Base-by-base conservation (phyloP, 2,888 invertebrate genomes). In the Erebia palarica region DNA sequence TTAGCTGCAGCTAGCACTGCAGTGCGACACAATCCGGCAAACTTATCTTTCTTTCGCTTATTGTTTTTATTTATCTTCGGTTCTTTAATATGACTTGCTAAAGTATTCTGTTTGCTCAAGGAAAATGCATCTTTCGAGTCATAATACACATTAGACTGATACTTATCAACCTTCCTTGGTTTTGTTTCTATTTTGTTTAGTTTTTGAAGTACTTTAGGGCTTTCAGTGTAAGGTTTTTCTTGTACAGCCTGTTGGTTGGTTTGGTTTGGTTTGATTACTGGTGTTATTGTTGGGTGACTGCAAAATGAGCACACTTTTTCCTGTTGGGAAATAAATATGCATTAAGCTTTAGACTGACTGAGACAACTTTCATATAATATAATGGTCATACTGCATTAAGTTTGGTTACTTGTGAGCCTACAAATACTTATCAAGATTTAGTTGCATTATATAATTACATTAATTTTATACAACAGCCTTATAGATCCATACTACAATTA, bases 31-130 rank as follows among this genome's bases (percentile, higher is more conserved):
- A 93, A 78, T 1, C 92, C 92, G 27, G 92, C 93, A 87, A 86
- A 92, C 74, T 89, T 92, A 61, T 91, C 91, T 73, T 92, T 93
- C 78, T 84, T 92, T 80, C 82, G 91, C 80, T 92, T 93, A 78
- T 86, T 91, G 72, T 91, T 92, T 71, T 88, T 90, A 68, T 91
- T 88, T 36, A 86, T 77, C 81, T 88, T 90, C n/a, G 83, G 77
- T 60, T 78, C 78, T 71, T 86, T 87, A 1, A 80, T 75, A 42
- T 75, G 64, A 72, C 75, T 82, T 18, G 78, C 65, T 8, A 92
- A 60, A 21, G 75, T 82, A 18, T 84, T 84, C 49, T 88, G 83
- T 77, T 89, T 90, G 51, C 82, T 81, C 58, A 92, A 75, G 36
- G 88, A 89, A 79, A 91, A 93, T 36, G 89, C 84, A 78, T 90